Base-by-base conservation (phyloP, 2,113 vertebrate species). In the Amazona vittata region DNA sequence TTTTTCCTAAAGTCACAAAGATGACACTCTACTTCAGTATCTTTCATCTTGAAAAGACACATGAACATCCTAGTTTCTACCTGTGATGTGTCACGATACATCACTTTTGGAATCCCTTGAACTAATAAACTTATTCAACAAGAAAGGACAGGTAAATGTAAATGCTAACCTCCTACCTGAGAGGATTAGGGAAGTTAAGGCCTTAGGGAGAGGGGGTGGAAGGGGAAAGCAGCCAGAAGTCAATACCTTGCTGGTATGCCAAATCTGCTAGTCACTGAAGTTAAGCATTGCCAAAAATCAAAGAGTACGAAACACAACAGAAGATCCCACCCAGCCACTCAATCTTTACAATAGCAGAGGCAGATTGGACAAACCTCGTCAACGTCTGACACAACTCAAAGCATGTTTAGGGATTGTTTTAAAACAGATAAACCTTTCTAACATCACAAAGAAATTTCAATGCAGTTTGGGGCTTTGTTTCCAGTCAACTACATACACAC, bases 231-330 rank as follows among this genome's bases (percentile, higher is more conserved):
- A n/a, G 55, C 20, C 20, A 10, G 55, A n/a, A 59, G 26, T 62
- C 41, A 63, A 10, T 19, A 86, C 16, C 26, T 49, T 44, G 7
- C 33, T 7, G 17, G 15, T 15, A 77, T 5, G 18, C 67, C 57
- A 70, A 50, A 76, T 70, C 20, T 55, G 39, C 9, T 43, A 37
- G 22, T 39, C 69, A 44, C 2, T 50, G 1, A 73, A 89, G 73
- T 75, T 83, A 91, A 92, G 55, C 39, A 95, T 78, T 78, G 95
- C 90, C 44, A 78, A 71, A 70, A 93, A 89, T 13, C 46, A 39
- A 31, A 70, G 26, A 41, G 7, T 29, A 86, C 7, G 35, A 25
- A 91, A 78, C 17, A 68, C 37, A 83, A 70, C n/a, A 59, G 19
- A 4, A 87, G 83, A 25, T 41, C 31, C n/a, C 11, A 69, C 29